Base-by-base conservation (phyloP, 2,797 vertebrate genomes). In the Macrochelys suwanniensis region DNA sequence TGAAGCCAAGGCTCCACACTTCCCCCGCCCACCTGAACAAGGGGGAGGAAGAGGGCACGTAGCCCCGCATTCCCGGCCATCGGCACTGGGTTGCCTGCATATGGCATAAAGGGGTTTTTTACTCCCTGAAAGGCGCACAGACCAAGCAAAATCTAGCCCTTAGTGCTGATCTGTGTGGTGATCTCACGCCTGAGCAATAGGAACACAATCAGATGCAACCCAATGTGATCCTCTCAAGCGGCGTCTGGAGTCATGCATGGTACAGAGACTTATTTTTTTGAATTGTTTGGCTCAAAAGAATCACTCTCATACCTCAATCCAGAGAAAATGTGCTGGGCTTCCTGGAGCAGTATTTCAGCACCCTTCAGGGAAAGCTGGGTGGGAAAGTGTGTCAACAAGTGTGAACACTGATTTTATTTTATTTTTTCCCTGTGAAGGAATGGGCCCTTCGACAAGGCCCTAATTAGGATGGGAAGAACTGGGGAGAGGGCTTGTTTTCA, bases 161-260 rank as follows among this genome's bases (percentile, higher is more conserved):
- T 78, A 1, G 2, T 50, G 50, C 53, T 68, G 37, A 16, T 53
- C 9, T 7, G 5, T 1, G 5, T 4, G 9, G 28, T 83, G 50
- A 10, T 45, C 16, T 80, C n/a, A 53, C 37, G 65, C 0, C 0
- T 33, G 47, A 56, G 54, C 80, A 71, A 78, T 49, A 2, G n/a
- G 81, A 57, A 28, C 61, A 51, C 79, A 83, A 11, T 6, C 81
- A 33, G n/a, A 57, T 79, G 57, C n/a, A 85, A 11, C 49, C n/a
- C 49, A 50, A 49, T 42, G 1, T 1, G 2, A 12, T 56, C 37
- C 28, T n/a, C 71, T 80, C 0, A 0, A 28, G 31, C 76, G 50
- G 50, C 0, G 0, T 11, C 49, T 12, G 79, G 53, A 56, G 37
- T 0, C 7, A 6, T 13, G 7, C 4, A 3, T 4, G 51, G 65